Base-by-base conservation (phyloP, 23 tunicate species). In the Ciona savignyi region DNA sequence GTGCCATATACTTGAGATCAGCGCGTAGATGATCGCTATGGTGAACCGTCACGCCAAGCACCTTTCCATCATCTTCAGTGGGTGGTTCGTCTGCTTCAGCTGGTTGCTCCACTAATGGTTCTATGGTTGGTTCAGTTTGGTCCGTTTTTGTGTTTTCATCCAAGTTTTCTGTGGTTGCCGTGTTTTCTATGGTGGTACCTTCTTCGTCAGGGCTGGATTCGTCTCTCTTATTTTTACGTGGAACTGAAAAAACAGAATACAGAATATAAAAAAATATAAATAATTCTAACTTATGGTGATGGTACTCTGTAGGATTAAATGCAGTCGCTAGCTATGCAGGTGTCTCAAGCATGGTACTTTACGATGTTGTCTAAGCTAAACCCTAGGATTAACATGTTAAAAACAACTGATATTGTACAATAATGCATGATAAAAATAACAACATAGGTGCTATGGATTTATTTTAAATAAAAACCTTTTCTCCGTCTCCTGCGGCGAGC, bases 11-110 rank as follows among this genome's bases (percentile, higher is more conserved):
- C 63, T 76, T 84, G n/a, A 83, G 74, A 67, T 85, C 90, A 33
- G 83, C 86, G 11, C 86, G 67, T 32, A 91, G 34, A 30, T 91
- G 85, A 60, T 91, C 97, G 72, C 86, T 86, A 60, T 82, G 76
- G 66, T 88, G 96, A 23, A 81, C 84, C 4, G 85, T 82, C 27
- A 88, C 78, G 0, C 88, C 87, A 2, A 88, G 80, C 19, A 88
- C 81, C 25, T 34, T 51, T 29, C 86, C 87, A 49, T 88, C 87
- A 60, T 88, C 96, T 48, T 62, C 49, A 27, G n/a, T 23, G 25
- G 60, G 76, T 2, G 49, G 76, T 51, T 33, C 56, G 51, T 70
- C 25, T n/a, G 76, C 32, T 1, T 24, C 64, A 42, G 25, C 63
- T n/a, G 76, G 76, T 23, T 42, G 11, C 56, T 42, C 56, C 56